These are phyloP conservation scores for Pomacea maculata DNA, from an alignment of 1,140 invertebrate species.

Conservation along the genomic window DNA sequence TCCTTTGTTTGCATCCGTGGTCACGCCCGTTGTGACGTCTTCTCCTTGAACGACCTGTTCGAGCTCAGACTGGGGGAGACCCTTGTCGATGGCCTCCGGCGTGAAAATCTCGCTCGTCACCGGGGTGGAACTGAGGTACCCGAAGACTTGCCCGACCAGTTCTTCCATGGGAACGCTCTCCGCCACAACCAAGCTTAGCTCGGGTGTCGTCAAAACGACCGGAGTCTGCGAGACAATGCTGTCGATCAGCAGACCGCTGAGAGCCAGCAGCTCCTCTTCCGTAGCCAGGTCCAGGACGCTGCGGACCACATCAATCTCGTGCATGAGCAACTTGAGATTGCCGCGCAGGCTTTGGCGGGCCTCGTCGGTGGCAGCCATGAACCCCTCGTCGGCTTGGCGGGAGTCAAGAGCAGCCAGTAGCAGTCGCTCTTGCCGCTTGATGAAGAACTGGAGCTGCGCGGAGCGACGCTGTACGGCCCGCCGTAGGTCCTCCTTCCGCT, in stretches of 20 bases:
- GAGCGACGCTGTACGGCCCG: slow-evolving; percentile 35
- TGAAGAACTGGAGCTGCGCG: slow-evolving; percentile 31
- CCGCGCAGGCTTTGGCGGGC: slow-evolving; percentile 32
- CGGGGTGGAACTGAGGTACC: slow-evolving; percentile 17
- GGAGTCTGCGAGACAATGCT: slow-evolving; percentile 15
- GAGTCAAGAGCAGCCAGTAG: slow-evolving; percentile 36
- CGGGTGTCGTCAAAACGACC: slow-evolving; percentile 8
- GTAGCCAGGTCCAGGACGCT: slow-evolving; percentile 36
- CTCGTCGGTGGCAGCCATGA: slow-evolving; percentile 25
- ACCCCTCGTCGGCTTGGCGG: slow-evolving; percentile 22
- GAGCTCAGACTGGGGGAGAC: not conserved
- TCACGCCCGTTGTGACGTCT: not conserved
- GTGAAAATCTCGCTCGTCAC: slow-evolving; percentile 21
- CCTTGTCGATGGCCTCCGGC: slow-evolving; percentile 20
- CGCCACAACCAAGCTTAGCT: slow-evolving; percentile 6
- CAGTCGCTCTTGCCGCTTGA: slow-evolving; percentile 38
- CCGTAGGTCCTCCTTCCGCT: slow-evolving; percentile 32
- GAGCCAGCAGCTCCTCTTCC: slow-evolving; percentile 31
- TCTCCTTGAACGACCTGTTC: not conserved
- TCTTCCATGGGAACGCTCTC: slow-evolving; percentile 20
- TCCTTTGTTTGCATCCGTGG: not conserved
- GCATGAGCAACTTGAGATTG: slow-evolving; percentile 36
- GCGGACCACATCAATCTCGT: slow-evolving; percentile 39
- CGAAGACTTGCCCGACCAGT: slow-evolving; percentile 26
- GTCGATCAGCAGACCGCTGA: slow-evolving; percentile 25